phyloP scores from a whole-genome alignment of 2,888 invertebrate species.

The Pachliopta kotzebuea region DNA sequence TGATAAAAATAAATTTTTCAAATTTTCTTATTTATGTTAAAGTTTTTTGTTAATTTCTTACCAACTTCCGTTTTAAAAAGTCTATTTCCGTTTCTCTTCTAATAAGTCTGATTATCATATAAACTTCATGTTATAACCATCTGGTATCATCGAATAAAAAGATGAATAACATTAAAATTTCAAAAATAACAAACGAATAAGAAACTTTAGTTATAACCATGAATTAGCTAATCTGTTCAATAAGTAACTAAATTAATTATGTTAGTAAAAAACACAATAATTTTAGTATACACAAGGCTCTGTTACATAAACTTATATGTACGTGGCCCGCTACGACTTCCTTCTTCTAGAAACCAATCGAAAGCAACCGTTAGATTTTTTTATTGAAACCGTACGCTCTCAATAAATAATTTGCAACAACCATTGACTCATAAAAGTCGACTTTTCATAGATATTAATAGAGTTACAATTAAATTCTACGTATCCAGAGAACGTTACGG shows the following conservation, averaged over 20 bases:
- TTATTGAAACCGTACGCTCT: slow-evolving; percentile 1
- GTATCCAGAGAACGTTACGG: not conserved
- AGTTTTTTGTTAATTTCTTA: too few species aligned
- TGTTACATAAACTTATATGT: slow-evolving; percentile 1
- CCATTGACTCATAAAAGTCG: not conserved
- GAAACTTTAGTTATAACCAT: too few species aligned
- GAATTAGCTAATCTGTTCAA: too few species aligned
- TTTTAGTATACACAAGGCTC: not conserved
- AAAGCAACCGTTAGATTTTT: slow-evolving; percentile 5
- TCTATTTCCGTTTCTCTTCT: too few species aligned
- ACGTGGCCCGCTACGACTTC: slow-evolving; percentile 2
- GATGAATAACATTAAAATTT: too few species aligned
- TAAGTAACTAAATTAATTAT: not conserved
- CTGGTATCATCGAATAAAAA: too few species aligned
- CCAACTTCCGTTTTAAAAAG: too few species aligned
- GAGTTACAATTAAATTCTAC: not conserved
- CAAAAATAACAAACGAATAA: too few species aligned
- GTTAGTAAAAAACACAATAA: not conserved
- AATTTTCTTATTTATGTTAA: too few species aligned
- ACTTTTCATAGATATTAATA: not conserved
- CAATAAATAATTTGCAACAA: not conserved
- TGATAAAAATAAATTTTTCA: too few species aligned
- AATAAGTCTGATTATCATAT: too few species aligned
- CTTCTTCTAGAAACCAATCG: slow-evolving; percentile 11
- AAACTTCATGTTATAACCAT: too few species aligned